Percentiles rank a stretch among this genome's conserved stretches.
These are phyloP conservation scores for Calyptomena viridis DNA, from an alignment of 2,113 vertebrate genomes.

Conservation along the genomic window DNA sequence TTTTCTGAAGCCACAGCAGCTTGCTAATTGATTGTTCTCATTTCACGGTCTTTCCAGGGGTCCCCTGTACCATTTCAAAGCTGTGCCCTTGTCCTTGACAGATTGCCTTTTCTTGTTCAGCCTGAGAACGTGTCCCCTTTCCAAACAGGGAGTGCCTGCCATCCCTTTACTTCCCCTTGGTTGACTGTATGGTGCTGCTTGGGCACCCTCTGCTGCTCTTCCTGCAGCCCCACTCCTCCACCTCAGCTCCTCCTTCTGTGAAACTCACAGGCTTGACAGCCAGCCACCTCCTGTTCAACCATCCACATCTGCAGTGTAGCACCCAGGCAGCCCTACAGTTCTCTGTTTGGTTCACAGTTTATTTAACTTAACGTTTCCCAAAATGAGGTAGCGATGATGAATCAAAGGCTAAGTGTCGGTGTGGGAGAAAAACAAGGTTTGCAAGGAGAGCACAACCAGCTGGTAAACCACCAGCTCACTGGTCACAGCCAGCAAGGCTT, in stretches of 20 bases:
- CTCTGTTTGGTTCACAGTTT: not conserved
- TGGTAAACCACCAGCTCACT: not conserved
- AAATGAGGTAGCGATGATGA: not conserved
- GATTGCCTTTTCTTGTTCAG: not conserved
- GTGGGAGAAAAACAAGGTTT: not conserved
- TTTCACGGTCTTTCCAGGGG: not conserved
- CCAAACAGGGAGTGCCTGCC: rapidly evolving
- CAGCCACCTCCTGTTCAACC: not conserved
- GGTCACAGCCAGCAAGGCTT: not conserved
- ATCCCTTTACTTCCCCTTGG: not conserved
- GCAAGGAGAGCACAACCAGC: rapidly evolving
- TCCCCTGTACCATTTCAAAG: not conserved
- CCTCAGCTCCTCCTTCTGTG: not conserved
- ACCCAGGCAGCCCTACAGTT: not conserved
- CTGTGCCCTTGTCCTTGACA: not conserved
- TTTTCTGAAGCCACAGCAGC: constrained; percentile 19
- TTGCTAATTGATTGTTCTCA: constrained; percentile 33
- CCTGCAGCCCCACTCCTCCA: not conserved
- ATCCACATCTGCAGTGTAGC: rapidly evolving
- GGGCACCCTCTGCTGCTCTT: not conserved
- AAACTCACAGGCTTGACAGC: not conserved
- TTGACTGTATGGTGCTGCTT: not conserved
- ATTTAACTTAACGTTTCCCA: not conserved
- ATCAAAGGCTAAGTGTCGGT: not conserved
- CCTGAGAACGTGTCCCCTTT: not conserved